Evolutionary conservation across 2,797 vertebrate genomes (phyloP).

Genomic region (Muscicapa striata): DNA sequence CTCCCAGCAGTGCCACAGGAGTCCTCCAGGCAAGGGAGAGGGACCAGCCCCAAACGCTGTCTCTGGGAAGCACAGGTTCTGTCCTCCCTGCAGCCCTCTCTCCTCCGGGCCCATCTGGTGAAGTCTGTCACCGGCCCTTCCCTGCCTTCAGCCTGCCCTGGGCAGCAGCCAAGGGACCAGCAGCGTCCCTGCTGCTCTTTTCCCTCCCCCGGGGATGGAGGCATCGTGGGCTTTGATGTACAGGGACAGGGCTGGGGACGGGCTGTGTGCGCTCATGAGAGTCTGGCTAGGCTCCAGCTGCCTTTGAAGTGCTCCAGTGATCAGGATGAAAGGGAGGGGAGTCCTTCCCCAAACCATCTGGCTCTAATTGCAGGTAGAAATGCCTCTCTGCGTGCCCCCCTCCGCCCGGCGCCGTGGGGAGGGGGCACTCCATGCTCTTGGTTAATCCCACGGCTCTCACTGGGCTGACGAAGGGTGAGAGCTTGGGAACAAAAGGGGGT

Average conservation of each 20-base stretch:
- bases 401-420: not conserved
- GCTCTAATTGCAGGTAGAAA: conserved; percentile 78
- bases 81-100: not conserved
- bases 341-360: conserved; percentile 75
- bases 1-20: not conserved
- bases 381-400: conserved; percentile 41
- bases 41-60: not conserved
- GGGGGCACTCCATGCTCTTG: not conserved
- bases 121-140: conserved; percentile 18
- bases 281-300: conserved; percentile 62
- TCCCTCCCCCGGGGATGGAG: conserved; percentile 36
- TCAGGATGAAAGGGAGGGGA: conserved; percentile 78
- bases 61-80: not conserved
- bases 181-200: conserved; percentile 59
- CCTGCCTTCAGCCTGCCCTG: not conserved
- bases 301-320: conserved; percentile 79
- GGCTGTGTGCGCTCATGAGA: conserved; percentile 70
- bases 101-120: not conserved
- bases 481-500: conserved; percentile 42
- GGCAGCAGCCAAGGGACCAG: conserved; percentile 64
- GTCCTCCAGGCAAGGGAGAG: not conserved
- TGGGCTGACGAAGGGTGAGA: not conserved
- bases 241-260: conserved; percentile 47
- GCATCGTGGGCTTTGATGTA: conserved; percentile 65
- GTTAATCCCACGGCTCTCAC: conserved; percentile 35